Conservation (phyloP, 1,140 invertebrate genomes). For the Neodiprion pinetum region DNA sequence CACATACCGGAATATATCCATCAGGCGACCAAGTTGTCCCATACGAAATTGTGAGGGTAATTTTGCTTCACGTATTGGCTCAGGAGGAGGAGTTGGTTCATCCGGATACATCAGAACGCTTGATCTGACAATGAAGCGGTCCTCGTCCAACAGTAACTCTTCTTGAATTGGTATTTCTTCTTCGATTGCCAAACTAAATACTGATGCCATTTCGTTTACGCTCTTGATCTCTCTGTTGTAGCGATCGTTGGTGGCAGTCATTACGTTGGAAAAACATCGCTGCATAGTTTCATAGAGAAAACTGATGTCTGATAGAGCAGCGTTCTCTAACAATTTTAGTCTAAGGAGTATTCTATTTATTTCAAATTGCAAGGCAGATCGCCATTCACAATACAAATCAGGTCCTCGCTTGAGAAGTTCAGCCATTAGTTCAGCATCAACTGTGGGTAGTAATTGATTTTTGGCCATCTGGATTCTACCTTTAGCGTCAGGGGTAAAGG, state of each 20-base stretch:
- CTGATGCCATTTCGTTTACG: slow-evolving; percentile 62
- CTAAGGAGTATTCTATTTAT: slow-evolving; percentile 57
- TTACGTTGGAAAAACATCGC: slow-evolving; percentile 25
- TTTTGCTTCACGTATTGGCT: slow-evolving; percentile 35
- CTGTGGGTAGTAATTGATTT: neutral
- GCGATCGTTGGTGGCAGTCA: slow-evolving; percentile 21
- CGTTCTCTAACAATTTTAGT: slow-evolving; percentile 52
- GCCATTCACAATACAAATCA: slow-evolving; percentile 58
- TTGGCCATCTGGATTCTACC: neutral
- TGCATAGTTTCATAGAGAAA: slow-evolving; percentile 56
- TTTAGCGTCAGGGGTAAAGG: neutral
- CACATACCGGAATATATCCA: slow-evolving; percentile 60
- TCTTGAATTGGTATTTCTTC: slow-evolving; percentile 56
- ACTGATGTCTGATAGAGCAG: slow-evolving; percentile 56
- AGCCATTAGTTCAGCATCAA: neutral
- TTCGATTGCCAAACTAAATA: slow-evolving; percentile 66
- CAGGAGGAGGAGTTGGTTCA: slow-evolving; percentile 27
- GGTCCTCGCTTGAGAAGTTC: neutral
- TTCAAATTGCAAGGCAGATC: slow-evolving; percentile 62
- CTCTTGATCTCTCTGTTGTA: slow-evolving; percentile 64
- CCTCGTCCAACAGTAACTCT: slow-evolving; percentile 57
- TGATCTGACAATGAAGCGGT: slow-evolving; percentile 57
- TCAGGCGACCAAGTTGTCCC: slow-evolving; percentile 59
- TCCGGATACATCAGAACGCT: slow-evolving; percentile 52
- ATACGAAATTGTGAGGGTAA: slow-evolving; percentile 56